These are phyloP conservation scores for Naso thynnoides DNA, from an alignment of 2,797 vertebrate species.

Conservation along the genomic window DNA sequence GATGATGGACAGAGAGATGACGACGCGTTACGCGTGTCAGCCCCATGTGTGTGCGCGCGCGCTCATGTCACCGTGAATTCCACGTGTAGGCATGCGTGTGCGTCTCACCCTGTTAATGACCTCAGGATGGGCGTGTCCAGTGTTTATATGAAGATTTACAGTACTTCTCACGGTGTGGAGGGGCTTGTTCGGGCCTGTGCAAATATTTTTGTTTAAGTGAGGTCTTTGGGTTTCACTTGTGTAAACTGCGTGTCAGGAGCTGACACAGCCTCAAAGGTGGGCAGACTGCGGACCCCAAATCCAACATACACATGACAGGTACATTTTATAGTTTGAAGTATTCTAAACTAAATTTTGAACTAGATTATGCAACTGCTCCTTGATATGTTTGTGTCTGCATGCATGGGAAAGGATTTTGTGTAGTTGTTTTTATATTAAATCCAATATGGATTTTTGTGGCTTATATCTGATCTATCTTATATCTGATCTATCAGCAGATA, in stretches of 20 bases:
- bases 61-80: constrained; percentile 18
- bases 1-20: not conserved
- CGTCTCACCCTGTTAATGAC: constrained; percentile 10
- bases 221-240: constrained; percentile 8
- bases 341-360: not conserved
- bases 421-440: not conserved
- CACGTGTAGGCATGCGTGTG: constrained; percentile 10
- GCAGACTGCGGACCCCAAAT: not conserved
- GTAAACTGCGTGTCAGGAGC: constrained; percentile 5
- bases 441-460: too few species aligned
- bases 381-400: not conserved
- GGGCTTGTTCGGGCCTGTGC: constrained; percentile 9
- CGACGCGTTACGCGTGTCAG: not conserved
- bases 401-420: not conserved
- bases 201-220: constrained; percentile 24
- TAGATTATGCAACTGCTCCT: not conserved
- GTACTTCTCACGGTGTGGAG: not conserved
- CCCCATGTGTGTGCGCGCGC: too few species aligned
- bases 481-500: too few species aligned
- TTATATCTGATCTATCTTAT: too few species aligned
- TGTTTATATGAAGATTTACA: constrained; percentile 10
- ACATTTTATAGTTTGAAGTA: not conserved
- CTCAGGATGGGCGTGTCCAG: not conserved
- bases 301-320: constrained; percentile 2
- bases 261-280: not conserved